Conservation (phyloP, 1,140 invertebrate genomes). For the Cyphomyrmex costatus region DNA sequence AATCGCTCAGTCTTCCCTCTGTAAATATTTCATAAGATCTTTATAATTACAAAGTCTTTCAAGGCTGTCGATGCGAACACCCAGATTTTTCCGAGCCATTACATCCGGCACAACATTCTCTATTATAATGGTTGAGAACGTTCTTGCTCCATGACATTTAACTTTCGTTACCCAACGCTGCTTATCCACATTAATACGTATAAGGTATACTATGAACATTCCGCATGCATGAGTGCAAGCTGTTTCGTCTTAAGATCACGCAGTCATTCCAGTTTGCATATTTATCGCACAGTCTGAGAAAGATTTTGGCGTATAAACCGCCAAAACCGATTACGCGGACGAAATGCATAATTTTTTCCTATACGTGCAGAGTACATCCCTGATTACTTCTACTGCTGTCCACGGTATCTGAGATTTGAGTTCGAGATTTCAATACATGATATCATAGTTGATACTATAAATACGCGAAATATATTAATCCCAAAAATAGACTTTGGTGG, state of each 20-base stretch:
- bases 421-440: not conserved
- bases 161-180: not conserved
- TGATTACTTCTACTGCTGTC: not conserved
- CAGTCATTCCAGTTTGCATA: slow-evolving; percentile 3
- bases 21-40: not conserved
- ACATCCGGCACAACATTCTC: slow-evolving; percentile 15
- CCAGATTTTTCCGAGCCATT: not conserved
- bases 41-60: not conserved
- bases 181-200: not conserved
- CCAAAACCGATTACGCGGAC: not conserved
- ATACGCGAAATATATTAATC: not conserved
- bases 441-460: not conserved
- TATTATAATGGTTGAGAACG: not conserved
- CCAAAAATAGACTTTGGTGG: too few species aligned
- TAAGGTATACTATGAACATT: not conserved
- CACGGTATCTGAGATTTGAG: not conserved
- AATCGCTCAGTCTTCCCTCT: not conserved
- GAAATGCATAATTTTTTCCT: slow-evolving; percentile 20
- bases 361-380: not conserved
- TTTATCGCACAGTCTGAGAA: slow-evolving; percentile 3
- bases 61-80: not conserved
- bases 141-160: slow-evolving; percentile 27
- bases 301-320: slow-evolving; percentile 3
- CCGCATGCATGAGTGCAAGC: not conserved
- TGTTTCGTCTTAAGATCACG: slow-evolving; percentile 26